A percentile compares a stretch with the other conserved stretches of the same genome.
Conservation (phyloP, 1,140 invertebrate species). For the Dendrolimus punctatus region DNA sequence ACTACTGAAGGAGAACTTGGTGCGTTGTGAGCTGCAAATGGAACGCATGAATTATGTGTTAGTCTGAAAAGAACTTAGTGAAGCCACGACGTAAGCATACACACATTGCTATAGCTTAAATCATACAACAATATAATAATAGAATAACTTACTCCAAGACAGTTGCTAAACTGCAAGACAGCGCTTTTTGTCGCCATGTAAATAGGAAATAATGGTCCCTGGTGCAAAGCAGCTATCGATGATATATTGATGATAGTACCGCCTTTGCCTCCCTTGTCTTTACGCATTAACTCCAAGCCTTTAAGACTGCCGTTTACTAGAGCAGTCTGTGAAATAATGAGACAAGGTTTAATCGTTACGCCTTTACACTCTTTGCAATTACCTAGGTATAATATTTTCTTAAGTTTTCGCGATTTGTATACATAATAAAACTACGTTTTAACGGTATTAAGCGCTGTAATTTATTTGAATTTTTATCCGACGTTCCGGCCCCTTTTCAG, state of each 20-base stretch:
- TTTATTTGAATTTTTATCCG: too few species aligned
- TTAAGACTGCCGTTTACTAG: constrained; percentile 12
- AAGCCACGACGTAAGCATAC: not conserved
- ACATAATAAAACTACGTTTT: too few species aligned
- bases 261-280: constrained; percentile 50
- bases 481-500: too few species aligned
- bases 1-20: too few species aligned
- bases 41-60: too few species aligned
- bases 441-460: too few species aligned
- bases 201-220: constrained; percentile 72
- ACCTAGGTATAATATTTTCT: too few species aligned
- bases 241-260: constrained; percentile 75
- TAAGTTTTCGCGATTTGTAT: too few species aligned
- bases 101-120: not conserved
- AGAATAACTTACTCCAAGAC: constrained; percentile 55
- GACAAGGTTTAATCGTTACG: not conserved
- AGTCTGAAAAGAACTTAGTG: too few species aligned
- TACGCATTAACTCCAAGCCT: constrained; percentile 21
- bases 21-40: too few species aligned
- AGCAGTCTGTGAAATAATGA: constrained; percentile 17
- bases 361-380: too few species aligned
- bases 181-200: constrained; percentile 78
- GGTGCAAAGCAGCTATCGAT: constrained; percentile 72
- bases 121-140: not conserved
- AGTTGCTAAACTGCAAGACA: constrained; percentile 66